Conservation (phyloP, 2,888 invertebrate genomes). For the Sicus ferrugineus region DNA sequence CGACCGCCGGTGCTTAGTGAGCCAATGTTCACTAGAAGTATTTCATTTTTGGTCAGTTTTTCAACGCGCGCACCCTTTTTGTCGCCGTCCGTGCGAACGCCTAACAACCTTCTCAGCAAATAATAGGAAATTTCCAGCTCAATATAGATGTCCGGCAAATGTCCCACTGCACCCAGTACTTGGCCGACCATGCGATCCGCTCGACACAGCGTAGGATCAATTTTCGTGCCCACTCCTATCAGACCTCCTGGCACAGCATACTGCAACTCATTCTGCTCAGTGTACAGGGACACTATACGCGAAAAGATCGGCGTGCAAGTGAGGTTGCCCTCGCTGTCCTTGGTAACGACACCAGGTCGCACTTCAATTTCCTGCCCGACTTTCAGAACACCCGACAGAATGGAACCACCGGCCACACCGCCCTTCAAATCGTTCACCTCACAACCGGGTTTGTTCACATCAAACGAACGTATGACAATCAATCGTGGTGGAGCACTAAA, state of each 20-base stretch:
- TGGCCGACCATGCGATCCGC: constrained; percentile 99
- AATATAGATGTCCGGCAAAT: constrained; percentile 95
- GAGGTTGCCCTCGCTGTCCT: constrained; percentile 93
- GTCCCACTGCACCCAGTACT: constrained; percentile 95
- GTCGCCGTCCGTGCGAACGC: constrained; percentile 98
- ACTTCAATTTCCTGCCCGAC: constrained; percentile 99
- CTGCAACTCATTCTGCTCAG: constrained; percentile 98
- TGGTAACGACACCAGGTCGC: constrained; percentile 95
- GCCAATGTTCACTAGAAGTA: constrained; percentile 97
- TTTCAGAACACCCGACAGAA: constrained; percentile 92
- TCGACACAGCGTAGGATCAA: constrained; percentile 97
- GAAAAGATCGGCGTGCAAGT: constrained; percentile 97
- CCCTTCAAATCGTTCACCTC: constrained; percentile 98
- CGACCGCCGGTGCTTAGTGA: constrained; percentile 97
- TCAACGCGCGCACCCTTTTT: constrained; percentile 98
- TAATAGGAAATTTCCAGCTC: constrained; percentile 99
- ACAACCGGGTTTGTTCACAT: constrained; percentile 99
- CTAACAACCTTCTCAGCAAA: constrained; percentile 91
- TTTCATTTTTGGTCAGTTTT: constrained; percentile 89
- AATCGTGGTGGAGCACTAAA: constrained; percentile 94
- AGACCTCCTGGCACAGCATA: constrained; percentile 99
- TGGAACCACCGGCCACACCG: constrained; percentile 98
- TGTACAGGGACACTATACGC: constrained; percentile 93
- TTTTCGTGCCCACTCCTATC: constrained; percentile 98
- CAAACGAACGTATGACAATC: constrained; percentile 96